Evolutionary conservation across 2,797 vertebrate species (phyloP).

Genomic region (Microctenopoma stevenorrisi): DNA sequence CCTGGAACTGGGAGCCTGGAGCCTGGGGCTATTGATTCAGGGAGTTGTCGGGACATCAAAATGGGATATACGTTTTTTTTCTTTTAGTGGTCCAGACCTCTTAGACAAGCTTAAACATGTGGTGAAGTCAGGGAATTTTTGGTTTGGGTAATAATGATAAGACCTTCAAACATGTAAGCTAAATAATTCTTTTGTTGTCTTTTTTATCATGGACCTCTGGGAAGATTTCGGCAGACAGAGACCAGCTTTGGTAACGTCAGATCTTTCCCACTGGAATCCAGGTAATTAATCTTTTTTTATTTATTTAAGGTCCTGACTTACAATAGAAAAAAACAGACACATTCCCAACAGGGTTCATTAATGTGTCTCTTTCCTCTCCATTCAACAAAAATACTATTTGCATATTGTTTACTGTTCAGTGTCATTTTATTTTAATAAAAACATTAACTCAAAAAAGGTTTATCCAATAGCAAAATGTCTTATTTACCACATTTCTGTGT

Average conservation of each 20-base stretch:
- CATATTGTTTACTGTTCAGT: background rate
- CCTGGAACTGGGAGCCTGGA: constrained; percentile 79
- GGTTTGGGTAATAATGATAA: constrained; percentile 1
- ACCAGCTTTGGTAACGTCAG: constrained; percentile 83
- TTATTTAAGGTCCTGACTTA: background rate
- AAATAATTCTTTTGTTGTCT: constrained; percentile 49
- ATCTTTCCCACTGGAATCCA: constrained; percentile 55
- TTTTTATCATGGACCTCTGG: constrained; percentile 42
- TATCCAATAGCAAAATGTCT: background rate
- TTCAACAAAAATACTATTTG: background rate
- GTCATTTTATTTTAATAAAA: background rate
- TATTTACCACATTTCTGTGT: constrained; percentile 21
- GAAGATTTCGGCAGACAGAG: constrained; percentile 84
- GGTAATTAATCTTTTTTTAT: constrained; percentile 60
- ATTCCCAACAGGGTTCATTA: constrained; percentile 9
- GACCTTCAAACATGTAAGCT: constrained; percentile 47
- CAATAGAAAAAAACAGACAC: background rate
- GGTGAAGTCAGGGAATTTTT: constrained; percentile 14
- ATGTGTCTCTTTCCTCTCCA: constrained; percentile 4
- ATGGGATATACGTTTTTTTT: constrained; percentile 46
- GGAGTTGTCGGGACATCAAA: constrained; percentile 69
- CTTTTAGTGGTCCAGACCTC: constrained; percentile 26
- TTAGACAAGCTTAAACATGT: background rate
- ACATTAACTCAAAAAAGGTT: background rate
- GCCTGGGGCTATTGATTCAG: constrained; percentile 81